Conservation (phyloP, 2,113 vertebrate species). For the Etia nguti region DNA sequence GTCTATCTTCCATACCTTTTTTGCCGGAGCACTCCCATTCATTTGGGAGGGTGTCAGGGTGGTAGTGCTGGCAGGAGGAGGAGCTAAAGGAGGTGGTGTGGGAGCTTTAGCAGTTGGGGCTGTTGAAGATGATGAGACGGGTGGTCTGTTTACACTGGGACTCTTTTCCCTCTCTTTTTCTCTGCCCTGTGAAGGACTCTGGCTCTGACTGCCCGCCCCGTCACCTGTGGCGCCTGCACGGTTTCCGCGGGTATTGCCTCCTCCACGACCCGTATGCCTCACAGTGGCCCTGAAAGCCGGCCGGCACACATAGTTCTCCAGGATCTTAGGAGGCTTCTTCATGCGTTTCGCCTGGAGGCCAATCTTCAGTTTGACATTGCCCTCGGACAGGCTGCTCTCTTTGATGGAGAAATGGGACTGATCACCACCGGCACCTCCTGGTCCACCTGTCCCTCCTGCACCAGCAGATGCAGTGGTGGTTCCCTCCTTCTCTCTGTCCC, state of each 20-base stretch:
- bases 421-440: conserved; percentile 40
- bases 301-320: conserved; percentile 96
- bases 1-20: conserved; percentile 61
- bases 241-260: conserved; percentile 56
- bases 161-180: conserved; percentile 70
- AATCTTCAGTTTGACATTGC: conserved; percentile 95
- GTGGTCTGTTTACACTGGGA: conserved; percentile 54
- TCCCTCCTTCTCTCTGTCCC: conserved; percentile 70
- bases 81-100: conserved; percentile 50
- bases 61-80: conserved; percentile 42
- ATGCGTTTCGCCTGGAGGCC: conserved; percentile 94
- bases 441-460: conserved; percentile 23
- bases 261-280: conserved; percentile 66
- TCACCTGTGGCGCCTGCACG: conserved; percentile 47
- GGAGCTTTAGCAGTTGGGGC: conserved; percentile 43
- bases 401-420: conserved; percentile 92
- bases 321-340: conserved; percentile 96
- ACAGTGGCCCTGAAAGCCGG: conserved; percentile 93
- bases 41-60: conserved; percentile 53
- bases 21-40: conserved; percentile 63
- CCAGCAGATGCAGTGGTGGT: conserved; percentile 1
- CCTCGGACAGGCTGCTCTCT: conserved; percentile 90
- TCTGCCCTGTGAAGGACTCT: conserved; percentile 55
- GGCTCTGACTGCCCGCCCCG: conserved; percentile 26
- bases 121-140: conserved; percentile 32